These are phyloP conservation scores for Drosophila anomalipes DNA, from an alignment of 2,888 invertebrate species.

Conservation along the genomic window DNA sequence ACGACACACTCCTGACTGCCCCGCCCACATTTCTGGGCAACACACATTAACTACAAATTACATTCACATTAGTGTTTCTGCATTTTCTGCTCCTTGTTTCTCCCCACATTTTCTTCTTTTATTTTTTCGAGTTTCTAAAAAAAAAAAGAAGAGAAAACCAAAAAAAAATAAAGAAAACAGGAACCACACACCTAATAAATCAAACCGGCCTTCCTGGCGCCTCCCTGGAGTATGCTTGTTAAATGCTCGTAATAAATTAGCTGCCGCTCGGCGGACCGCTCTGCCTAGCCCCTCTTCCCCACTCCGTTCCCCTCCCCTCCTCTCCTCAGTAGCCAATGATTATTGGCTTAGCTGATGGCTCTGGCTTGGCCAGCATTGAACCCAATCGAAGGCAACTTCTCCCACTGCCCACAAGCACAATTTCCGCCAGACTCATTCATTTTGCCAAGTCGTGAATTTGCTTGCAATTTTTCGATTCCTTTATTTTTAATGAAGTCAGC, in stretches of 20 bases:
- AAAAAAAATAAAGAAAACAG: constrained; percentile 18
- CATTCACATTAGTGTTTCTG: constrained; percentile 80
- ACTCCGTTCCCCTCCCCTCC: background rate
- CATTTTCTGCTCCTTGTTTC: constrained; percentile 52
- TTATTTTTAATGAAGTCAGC: constrained; percentile 75
- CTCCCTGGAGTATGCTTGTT: constrained; percentile 78
- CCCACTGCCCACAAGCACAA: background rate
- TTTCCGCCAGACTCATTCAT: constrained; percentile 71
- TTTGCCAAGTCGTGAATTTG: constrained; percentile 65
- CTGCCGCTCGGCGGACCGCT: constrained; percentile 57
- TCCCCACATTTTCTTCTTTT: constrained; percentile 13
- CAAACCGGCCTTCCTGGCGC: constrained; percentile 70
- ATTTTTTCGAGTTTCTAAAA: constrained; percentile 28
- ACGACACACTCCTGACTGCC: background rate
- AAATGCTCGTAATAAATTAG: constrained; percentile 81
- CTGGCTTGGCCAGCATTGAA: constrained; percentile 68
- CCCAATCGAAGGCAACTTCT: constrained; percentile 66
- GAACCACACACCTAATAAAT: constrained; percentile 79
- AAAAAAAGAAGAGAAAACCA: background rate
- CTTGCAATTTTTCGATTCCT: constrained; percentile 61
- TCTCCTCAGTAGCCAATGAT: constrained; percentile 46
- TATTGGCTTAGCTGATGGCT: constrained; percentile 74
- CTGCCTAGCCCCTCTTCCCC: background rate
- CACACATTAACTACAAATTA: constrained; percentile 79
- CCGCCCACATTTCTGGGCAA: constrained; percentile 57